These are phyloP conservation scores for Colinus virginianus DNA, from an alignment of 2,113 vertebrate genomes.

Conservation along the genomic window DNA sequence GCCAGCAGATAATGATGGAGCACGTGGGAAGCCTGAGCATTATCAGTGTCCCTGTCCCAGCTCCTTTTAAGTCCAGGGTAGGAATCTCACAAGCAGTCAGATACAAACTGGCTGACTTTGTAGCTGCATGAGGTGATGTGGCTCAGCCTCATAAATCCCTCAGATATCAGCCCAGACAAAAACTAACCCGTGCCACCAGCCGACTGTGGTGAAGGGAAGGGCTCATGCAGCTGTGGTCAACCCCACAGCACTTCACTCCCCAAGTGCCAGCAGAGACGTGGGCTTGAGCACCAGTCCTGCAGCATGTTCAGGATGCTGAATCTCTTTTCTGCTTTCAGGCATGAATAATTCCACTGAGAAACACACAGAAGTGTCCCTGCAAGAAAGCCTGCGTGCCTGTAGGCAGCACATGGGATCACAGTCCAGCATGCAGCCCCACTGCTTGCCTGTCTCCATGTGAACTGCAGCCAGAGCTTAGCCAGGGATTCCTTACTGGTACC, in stretches of 20 bases:
- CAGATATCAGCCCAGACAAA: background rate
- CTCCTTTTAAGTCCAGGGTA: background rate
- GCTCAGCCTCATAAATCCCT: background rate
- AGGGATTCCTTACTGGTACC: fast-evolving
- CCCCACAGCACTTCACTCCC: background rate
- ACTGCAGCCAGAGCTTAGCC: fast-evolving
- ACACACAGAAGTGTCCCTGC: background rate
- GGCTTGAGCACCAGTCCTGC: fast-evolving
- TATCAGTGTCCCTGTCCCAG: background rate
- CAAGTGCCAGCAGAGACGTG: background rate
- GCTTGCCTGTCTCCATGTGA: fast-evolving
- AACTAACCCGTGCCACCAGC: background rate
- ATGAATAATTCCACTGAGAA: background rate
- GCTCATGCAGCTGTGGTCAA: background rate
- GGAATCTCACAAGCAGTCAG: background rate
- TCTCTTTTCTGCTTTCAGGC: background rate
- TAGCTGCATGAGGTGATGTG: background rate
- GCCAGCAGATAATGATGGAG: background rate
- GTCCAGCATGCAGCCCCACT: fast-evolving
- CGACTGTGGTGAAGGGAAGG: background rate
- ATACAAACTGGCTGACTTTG: background rate
- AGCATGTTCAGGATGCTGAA: background rate
- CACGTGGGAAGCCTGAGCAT: constrained; percentile 15
- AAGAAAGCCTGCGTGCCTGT: fast-evolving
- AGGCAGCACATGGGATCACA: background rate